These are phyloP conservation scores for Pyrocoelia pectoralis DNA, from an alignment of 2,888 invertebrate species.

Conservation along the genomic window DNA sequence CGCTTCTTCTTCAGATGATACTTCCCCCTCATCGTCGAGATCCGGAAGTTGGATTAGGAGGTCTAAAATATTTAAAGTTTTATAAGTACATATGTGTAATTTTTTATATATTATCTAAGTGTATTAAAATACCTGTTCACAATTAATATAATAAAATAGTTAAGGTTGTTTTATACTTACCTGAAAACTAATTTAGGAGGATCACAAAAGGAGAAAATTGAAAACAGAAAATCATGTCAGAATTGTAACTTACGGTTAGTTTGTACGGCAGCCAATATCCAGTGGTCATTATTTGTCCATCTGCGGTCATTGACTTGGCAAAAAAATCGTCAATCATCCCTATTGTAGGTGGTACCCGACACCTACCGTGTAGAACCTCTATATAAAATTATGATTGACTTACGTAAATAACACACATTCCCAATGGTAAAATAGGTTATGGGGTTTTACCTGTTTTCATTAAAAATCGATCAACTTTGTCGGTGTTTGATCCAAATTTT, in stretches of 20 bases:
- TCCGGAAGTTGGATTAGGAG: conserved; percentile 52
- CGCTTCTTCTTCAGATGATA: conserved; percentile 44
- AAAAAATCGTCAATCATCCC: conserved; percentile 41
- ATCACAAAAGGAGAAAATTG: background rate
- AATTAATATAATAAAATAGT: conserved; percentile 11
- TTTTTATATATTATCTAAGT: conserved; percentile 11
- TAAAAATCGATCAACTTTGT: conserved; percentile 13
- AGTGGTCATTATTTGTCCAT: conserved; percentile 44
- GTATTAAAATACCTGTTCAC: conserved; percentile 5
- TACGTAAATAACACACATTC: conserved; percentile 33
- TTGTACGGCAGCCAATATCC: conserved; percentile 30
- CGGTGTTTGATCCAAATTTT: background rate
- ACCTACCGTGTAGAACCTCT: conserved; percentile 33
- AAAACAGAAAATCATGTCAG: background rate
- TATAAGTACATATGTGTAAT: conserved; percentile 31
- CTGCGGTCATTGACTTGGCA: conserved; percentile 42
- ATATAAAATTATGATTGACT: conserved; percentile 43
- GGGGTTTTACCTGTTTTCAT: background rate
- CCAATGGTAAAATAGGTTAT: background rate
- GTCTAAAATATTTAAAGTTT: conserved; percentile 50
- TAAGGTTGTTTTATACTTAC: conserved; percentile 6
- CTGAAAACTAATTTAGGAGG: background rate
- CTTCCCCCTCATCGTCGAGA: conserved; percentile 45
- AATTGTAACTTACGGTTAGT: conserved; percentile 1
- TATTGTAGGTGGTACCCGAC: conserved; percentile 42